These are phyloP conservation scores for Psittacula echo DNA, from an alignment of 2,797 vertebrate genomes.

Conservation along the genomic window DNA sequence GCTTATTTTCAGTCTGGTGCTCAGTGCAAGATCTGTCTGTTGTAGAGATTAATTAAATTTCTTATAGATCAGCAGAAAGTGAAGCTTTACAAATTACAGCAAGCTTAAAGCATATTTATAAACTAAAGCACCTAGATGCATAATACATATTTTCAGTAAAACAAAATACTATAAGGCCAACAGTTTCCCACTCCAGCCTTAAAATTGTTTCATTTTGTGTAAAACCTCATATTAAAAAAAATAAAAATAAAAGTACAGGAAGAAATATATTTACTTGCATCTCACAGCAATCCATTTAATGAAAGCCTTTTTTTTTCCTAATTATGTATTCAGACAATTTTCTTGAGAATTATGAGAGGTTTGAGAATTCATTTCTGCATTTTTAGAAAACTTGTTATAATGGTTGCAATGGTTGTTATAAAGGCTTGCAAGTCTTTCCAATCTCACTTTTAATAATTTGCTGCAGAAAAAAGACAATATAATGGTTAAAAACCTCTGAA, in stretches of 20 bases:
- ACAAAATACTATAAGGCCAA: conserved; percentile 58
- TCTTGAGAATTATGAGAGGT: not conserved
- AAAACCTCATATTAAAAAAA: not conserved
- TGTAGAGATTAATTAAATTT: conserved; percentile 75
- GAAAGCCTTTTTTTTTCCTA: not conserved
- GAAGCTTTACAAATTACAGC: conserved; percentile 71
- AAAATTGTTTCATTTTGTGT: conserved; percentile 50
- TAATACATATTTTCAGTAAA: conserved; percentile 56
- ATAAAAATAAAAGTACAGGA: not conserved
- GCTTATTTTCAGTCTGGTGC: conserved; percentile 67
- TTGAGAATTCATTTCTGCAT: conserved; percentile 52
- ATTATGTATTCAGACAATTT: conserved; percentile 38
- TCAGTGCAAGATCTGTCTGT: conserved; percentile 63
- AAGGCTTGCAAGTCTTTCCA: not conserved
- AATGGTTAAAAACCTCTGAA: not conserved
- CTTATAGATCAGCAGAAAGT: conserved; percentile 71
- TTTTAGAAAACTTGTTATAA: not conserved
- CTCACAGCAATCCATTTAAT: conserved; percentile 55
- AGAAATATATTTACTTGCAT: conserved; percentile 40
- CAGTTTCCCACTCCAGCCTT: conserved; percentile 47
- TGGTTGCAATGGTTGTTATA: not conserved
- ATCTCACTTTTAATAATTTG: conserved; percentile 14
- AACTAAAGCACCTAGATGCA: conserved; percentile 47
- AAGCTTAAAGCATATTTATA: conserved; percentile 71
- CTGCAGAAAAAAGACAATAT: not conserved